These are phyloP conservation scores for Archegozetes longisetosus DNA, from an alignment of 1,140 invertebrate species.

Conservation along the genomic window DNA sequence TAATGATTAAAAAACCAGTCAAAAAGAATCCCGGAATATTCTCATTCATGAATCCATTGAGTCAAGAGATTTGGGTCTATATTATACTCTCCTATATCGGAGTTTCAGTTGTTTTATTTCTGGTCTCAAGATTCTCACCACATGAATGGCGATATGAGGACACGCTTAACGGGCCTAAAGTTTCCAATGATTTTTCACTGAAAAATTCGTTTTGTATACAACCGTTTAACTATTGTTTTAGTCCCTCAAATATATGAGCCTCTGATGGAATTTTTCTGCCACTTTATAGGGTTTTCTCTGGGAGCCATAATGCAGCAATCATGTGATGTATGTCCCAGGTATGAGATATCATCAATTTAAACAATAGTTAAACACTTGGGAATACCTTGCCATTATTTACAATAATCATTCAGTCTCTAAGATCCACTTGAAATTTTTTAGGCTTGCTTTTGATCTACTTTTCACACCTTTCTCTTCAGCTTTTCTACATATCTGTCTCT, in stretches of 20 bases:
- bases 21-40: slow-evolving; percentile 36
- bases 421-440: no score
- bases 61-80: slow-evolving; percentile 39
- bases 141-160: slow-evolving; percentile 33
- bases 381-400: no score
- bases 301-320: slow-evolving; percentile 43
- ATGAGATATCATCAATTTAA: slow-evolving; percentile 24
- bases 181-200: slow-evolving; percentile 40
- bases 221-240: background rate
- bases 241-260: slow-evolving; percentile 27
- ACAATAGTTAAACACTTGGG: no score
- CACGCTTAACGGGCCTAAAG: slow-evolving; percentile 30
- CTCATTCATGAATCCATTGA: slow-evolving; percentile 40
- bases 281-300: slow-evolving; percentile 33
- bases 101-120: slow-evolving; percentile 34
- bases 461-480: no score
- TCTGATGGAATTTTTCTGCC: slow-evolving; percentile 69
- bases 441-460: no score
- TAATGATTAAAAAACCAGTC: slow-evolving; percentile 40
- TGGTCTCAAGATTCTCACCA: slow-evolving; percentile 39
- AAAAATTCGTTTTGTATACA: slow-evolving; percentile 33
- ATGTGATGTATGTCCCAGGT: slow-evolving; percentile 41
- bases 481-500: no score
- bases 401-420: no score
- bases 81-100: slow-evolving; percentile 37